Base-by-base conservation (phyloP, 2,888 invertebrate genomes). In the Eristalis pertinax region DNA sequence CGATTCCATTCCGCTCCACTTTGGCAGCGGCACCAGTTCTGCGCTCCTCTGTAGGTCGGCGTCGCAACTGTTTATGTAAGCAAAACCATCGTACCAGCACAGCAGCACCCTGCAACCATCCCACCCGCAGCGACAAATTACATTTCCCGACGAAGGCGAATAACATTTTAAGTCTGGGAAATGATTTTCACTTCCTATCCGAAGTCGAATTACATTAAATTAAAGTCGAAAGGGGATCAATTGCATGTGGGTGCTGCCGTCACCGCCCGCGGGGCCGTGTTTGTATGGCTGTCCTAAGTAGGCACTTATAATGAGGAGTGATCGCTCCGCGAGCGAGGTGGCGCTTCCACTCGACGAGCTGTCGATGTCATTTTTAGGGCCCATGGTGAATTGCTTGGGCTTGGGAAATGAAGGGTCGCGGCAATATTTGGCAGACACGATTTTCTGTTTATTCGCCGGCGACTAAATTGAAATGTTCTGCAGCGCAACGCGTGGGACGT, bases 191-290 rank as follows among this genome's bases (percentile, higher is more conserved):
- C 68, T 68, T 76, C 76, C 68, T 22, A 24, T 67, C 68, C 8
- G 32, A 29, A 62, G 67, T 76, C 76, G 68, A 79, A 63, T 84
- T 67, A 80, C 76, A 76, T 81, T 69, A 77, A 81, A 85, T 85
- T 85, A 73, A 76, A 73, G 81, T 77, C 81, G 67, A 85, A 81
- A 77, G 67, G 73, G 76, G 76, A 84, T 84, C 74, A 62, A 81
- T 85, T 73, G 75, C 63, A 69, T 43, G 72, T 74, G 85, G 70
- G 76, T 81, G 81, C 58, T 43, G 43, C 32, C 3, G 75, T 24
- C 43, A 70, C 68, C 72, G 41, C 11, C 13, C 50, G 58, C 22
- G 15, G 58, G 15, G 58, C 24, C 60, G 24, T 38, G 56, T 63
- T 69, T 73, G 43, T 65, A 62, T 70, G 19, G 69, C 43, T 70